Conservation (phyloP, 2,797 vertebrate species). For the Myoxocephalus aenaeus region DNA sequence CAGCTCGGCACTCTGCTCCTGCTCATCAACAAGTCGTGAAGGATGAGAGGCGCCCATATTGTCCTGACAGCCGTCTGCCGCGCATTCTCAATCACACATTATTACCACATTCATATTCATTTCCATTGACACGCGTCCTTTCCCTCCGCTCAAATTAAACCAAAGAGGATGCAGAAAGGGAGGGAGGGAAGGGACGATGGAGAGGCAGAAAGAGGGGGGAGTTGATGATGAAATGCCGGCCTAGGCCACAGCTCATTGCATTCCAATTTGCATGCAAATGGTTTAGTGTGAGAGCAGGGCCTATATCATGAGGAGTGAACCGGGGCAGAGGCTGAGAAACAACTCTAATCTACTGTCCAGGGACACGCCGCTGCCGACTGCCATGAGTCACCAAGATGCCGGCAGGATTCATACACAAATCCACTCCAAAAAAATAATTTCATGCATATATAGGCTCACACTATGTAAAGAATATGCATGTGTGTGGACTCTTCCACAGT, state of each 20-base stretch:
- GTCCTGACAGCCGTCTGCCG: slow-evolving; percentile 93
- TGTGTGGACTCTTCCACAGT: slow-evolving; percentile 32
- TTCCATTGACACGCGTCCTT: slow-evolving; percentile 95
- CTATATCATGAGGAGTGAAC: slow-evolving; percentile 81
- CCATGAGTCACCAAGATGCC: slow-evolving; percentile 68
- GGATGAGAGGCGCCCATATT: slow-evolving; percentile 99
- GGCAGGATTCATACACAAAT: slow-evolving; percentile 64
- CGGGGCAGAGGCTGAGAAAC: slow-evolving; percentile 90
- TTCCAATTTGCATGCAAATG: slow-evolving; percentile 99
- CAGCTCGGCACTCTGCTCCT: slow-evolving; percentile 81
- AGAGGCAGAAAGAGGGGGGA: slow-evolving; percentile 43
- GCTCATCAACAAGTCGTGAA: slow-evolving; percentile 98
- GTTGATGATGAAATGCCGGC: slow-evolving; percentile 97
- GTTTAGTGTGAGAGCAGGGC: slow-evolving; percentile 94
- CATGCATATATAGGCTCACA: slow-evolving; percentile 49
- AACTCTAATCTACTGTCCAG: slow-evolving; percentile 96
- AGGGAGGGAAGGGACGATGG: slow-evolving; percentile 54
- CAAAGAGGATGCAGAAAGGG: slow-evolving; percentile 78
- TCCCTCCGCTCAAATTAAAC: slow-evolving; percentile 94
- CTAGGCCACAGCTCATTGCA: slow-evolving; percentile 99
- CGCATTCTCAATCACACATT: slow-evolving; percentile 99
- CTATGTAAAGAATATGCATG: slow-evolving; percentile 24
- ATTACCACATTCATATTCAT: slow-evolving; percentile 99
- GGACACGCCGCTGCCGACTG: slow-evolving; percentile 79
- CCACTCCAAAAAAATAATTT: slow-evolving; percentile 40